phyloP scores from a whole-genome alignment of 2,797 vertebrate genomes.

The Chiroxiphia lanceolata region DNA sequence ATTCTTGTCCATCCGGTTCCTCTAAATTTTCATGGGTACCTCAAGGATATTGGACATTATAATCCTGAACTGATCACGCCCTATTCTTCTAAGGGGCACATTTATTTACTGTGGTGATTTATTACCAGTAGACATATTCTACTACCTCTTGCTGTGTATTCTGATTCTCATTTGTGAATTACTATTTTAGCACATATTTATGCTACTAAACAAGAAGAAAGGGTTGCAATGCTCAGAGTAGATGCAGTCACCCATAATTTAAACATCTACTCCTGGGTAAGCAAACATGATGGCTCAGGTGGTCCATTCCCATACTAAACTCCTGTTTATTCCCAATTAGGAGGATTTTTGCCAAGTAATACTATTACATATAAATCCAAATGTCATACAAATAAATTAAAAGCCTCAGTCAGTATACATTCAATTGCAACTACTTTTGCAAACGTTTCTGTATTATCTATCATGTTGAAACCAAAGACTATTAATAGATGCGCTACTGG shows the following conservation, averaged over 20 bases:
- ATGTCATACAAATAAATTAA: neutral
- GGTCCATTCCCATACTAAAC: neutral
- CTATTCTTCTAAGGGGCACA: neutral
- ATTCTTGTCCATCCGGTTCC: fast-evolving
- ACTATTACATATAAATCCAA: neutral
- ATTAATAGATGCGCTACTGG: neutral
- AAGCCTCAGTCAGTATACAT: neutral
- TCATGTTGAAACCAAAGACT: neutral
- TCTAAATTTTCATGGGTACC: neutral
- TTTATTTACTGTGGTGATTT: neutral
- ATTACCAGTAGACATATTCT: neutral
- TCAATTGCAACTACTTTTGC: neutral
- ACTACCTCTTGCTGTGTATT: neutral
- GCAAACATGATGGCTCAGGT: neutral
- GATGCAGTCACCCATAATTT: neutral
- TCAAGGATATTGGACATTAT: neutral
- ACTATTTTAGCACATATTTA: neutral
- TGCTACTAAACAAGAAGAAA: neutral
- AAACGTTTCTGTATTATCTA: neutral
- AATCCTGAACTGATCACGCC: neutral
- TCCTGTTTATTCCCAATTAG: neutral
- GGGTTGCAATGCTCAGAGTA: neutral
- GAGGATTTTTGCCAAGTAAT: neutral
- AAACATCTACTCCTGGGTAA: neutral
- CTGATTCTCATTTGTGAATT: neutral